Base-by-base conservation (phyloP, 2,888 invertebrate species). In the Timandra comae region DNA sequence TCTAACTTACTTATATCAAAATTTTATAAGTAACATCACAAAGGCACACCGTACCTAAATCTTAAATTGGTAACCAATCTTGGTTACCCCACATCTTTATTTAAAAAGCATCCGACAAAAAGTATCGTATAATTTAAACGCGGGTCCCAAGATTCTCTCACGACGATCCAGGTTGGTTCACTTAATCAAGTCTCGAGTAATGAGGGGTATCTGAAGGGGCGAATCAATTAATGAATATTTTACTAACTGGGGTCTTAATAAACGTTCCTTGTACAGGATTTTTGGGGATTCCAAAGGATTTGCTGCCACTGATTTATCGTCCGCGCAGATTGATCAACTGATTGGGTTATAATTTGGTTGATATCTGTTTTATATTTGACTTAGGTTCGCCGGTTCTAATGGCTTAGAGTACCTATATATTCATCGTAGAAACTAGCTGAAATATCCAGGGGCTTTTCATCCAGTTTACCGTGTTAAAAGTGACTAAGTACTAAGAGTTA, bases 141-240 rank as follows among this genome's bases (percentile, higher is more conserved):
- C 9, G 11, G 3, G 3, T 30, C 16, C 4, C 16, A 43, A 51
- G 48, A 55, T 59, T 63, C 64, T 66, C 73, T 63, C 70, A 66
- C 69, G 69, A 64, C 65, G 49, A 67, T 64, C 61, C 78, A 78
- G 77, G 78, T 79, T 68, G 64, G 49, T 61, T 56, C 66, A 58
- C 76, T 78, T 75, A 79, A 80, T 81, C 81, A 80, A 80, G 79
- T 77, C 79, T 61, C 71, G 61, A 71, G 72, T 77, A 81, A 77
- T 77, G 70, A 80, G 75, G 72, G 72, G 68, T 69, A 75, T 75
- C 71, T 72, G 54, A 42, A 62, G 67, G 64, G 74, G 75, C 57
- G 73, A 72, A 82, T 80, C 82, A 80, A 84, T 84, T 84, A 84
- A 82, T 82, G 81, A 81, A 80, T 81, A 82, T 81, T 81, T 80